These are phyloP conservation scores for Osmoderma eremita DNA, from an alignment of 2,888 invertebrate species.

Conservation along the genomic window DNA sequence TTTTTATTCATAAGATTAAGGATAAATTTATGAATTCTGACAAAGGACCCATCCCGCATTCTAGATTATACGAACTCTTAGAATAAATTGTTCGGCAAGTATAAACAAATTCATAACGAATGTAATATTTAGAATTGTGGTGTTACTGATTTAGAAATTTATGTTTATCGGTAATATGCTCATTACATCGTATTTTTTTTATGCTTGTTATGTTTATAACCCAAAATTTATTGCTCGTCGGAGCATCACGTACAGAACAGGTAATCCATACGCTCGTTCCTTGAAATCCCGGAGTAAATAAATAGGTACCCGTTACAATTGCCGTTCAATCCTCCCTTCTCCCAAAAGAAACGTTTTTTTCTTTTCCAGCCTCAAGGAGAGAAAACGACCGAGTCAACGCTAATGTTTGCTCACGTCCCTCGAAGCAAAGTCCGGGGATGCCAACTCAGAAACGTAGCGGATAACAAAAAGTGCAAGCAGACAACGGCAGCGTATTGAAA, in stretches of 20 bases:
- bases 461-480: conserved; percentile 18
- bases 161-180: no score
- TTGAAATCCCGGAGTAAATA: conserved; percentile 17
- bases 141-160: no score
- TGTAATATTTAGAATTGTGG: no score
- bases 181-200: no score
- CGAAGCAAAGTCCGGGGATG: neutral
- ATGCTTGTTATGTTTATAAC: no score
- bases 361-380: neutral
- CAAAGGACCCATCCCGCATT: no score
- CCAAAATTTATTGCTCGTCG: no score
- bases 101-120: no score
- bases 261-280: conserved; percentile 2
- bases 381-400: conserved; percentile 16
- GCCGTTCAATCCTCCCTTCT: conserved; percentile 1
- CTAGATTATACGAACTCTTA: no score
- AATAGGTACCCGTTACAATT: conserved; percentile 18
- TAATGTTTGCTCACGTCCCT: conserved; percentile 20
- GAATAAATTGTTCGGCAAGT: no score
- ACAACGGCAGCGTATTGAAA: conserved; percentile 29
- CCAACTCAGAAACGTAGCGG: neutral
- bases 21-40: no score
- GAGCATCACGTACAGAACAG: conserved; percentile 4
- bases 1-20: no score
- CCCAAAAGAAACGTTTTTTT: neutral